phyloP scores from a whole-genome alignment of 1,140 invertebrate genomes.

The Andrena cerasifolii region DNA sequence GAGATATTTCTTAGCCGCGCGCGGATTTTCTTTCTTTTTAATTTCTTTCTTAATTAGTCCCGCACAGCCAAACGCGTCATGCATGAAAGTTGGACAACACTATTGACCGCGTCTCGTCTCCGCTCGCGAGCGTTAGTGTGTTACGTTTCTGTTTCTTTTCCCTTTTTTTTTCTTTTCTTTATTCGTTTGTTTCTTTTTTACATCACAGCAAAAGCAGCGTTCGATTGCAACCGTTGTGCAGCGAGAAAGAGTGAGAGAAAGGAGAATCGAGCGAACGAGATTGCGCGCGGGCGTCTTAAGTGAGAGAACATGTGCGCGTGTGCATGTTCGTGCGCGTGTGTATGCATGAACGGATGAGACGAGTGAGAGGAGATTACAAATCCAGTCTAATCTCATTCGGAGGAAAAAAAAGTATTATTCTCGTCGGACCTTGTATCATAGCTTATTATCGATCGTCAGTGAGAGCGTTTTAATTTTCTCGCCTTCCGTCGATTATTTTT shows the following conservation, averaged over 20 bases:
- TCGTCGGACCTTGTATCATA: conserved; percentile 78
- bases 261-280: conserved; percentile 26
- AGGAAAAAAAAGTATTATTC: conserved; percentile 77
- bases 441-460: conserved; percentile 64
- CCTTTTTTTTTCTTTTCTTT: no score
- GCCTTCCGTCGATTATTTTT: conserved; percentile 69
- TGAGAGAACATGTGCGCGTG: conserved; percentile 1
- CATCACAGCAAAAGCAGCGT: conserved; percentile 70
- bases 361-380: conserved; percentile 61
- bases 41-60: neutral
- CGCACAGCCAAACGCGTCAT: conserved; percentile 36
- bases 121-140: conserved; percentile 51
- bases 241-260: conserved; percentile 50
- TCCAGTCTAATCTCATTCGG: conserved; percentile 71
- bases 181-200: conserved; percentile 71
- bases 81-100: conserved; percentile 69
- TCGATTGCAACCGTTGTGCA: conserved; percentile 70
- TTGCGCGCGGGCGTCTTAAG: neutral
- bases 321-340: neutral
- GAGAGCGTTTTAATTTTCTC: conserved; percentile 62
- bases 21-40: conserved; percentile 3
- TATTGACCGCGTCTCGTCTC: conserved; percentile 57
- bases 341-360: conserved; percentile 1
- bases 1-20: conserved; percentile 17
- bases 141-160: no score